Percentiles rank a stretch among this genome's conserved stretches.
phyloP scores from a whole-genome alignment of 2,888 invertebrate genomes.

The Acrobeloides nanus region DNA sequence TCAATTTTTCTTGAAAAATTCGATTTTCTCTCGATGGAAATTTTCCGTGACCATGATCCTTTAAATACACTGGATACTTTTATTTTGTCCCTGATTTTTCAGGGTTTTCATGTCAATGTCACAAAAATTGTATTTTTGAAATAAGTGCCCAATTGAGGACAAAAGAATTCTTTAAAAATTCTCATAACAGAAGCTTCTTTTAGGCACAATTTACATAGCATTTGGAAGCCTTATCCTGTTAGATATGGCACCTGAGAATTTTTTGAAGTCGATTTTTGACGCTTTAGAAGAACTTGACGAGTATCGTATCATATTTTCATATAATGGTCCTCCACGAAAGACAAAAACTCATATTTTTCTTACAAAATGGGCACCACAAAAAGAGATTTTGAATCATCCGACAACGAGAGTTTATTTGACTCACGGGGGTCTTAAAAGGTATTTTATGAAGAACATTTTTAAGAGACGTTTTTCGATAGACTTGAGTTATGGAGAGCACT shows the following conservation, averaged over 20 bases:
- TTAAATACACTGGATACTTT: too few relatives aligned
- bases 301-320: conserved; percentile 23
- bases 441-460: background rate
- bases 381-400: conserved; percentile 21
- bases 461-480: background rate
- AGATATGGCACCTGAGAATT: conserved; percentile 17
- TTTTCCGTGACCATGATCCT: too few relatives aligned
- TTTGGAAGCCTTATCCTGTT: conserved; percentile 21
- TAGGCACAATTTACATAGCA: conserved; percentile 24
- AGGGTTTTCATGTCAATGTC: too few relatives aligned
- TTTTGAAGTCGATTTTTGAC: conserved; percentile 12
- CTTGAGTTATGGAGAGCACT: background rate
- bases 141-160: too few relatives aligned
- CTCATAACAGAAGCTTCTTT: background rate
- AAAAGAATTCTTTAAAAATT: too few relatives aligned
- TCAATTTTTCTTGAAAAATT: too few relatives aligned
- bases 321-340: conserved; percentile 17
- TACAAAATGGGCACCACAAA: conserved; percentile 28
- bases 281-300: conserved; percentile 15
- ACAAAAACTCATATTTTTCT: conserved; percentile 17
- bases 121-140: too few relatives aligned
- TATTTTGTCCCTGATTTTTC: too few relatives aligned
- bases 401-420: conserved; percentile 24
- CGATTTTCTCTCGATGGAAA: too few relatives aligned
- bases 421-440: conserved; percentile 34